Conservation (phyloP, 2,113 vertebrate species). For the Erythrocercus mccallii region DNA sequence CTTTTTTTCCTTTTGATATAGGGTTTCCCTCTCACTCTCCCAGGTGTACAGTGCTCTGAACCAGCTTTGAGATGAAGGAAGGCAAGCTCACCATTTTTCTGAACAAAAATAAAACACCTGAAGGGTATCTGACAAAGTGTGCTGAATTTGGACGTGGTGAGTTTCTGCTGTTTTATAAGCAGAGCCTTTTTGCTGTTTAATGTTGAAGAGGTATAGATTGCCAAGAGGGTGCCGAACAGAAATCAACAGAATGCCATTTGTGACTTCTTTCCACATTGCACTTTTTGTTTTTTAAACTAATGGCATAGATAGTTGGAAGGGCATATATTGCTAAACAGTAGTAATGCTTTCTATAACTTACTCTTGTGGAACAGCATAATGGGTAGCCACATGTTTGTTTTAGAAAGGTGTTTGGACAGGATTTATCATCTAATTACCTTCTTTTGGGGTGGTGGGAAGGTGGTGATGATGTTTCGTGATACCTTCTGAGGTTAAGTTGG, state of each 20-base stretch:
- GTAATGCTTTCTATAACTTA: neutral
- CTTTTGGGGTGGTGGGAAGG: no score
- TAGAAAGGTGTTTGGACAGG: neutral
- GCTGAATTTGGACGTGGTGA: conserved; percentile 66
- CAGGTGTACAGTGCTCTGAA: conserved; percentile 60
- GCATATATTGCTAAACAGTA: neutral
- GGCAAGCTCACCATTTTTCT: conserved; percentile 61
- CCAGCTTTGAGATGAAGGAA: conserved; percentile 65
- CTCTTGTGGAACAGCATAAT: neutral
- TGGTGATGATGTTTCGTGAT: neutral
- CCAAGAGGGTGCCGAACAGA: neutral
- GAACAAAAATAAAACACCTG: conserved; percentile 57
- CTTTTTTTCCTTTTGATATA: conserved; percentile 59
- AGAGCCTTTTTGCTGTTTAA: conserved; percentile 56
- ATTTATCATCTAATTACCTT: neutral
- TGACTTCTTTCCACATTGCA: neutral
- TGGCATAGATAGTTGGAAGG: neutral
- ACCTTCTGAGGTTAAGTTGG: neutral
- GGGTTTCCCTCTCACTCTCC: conserved; percentile 64
- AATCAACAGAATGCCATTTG: neutral
- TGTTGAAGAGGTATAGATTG: conserved; percentile 6
- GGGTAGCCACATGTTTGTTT: neutral
- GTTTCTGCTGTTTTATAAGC: conserved; percentile 60
- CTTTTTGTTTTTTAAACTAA: neutral
- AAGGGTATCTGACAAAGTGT: conserved; percentile 56